A percentile compares a stretch with the other conserved stretches of the same genome.
These are phyloP conservation scores for Python bivittatus DNA, from an alignment of 2,113 vertebrate species.

Conservation along the genomic window DNA sequence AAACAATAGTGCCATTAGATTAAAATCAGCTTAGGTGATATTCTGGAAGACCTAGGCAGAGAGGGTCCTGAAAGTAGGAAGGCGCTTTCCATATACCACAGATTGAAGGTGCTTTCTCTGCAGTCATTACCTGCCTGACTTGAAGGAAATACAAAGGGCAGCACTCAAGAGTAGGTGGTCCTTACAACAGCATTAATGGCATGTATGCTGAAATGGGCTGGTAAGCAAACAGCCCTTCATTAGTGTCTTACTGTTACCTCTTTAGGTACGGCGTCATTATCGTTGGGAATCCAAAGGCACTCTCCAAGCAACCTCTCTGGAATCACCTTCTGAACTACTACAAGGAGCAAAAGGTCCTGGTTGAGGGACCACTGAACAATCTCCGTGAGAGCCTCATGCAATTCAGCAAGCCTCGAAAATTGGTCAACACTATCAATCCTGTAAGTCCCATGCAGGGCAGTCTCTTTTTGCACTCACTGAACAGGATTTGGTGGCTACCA, in stretches of 20 bases:
- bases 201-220: background rate
- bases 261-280: constrained; percentile 95
- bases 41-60: background rate
- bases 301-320: constrained; percentile 98
- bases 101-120: background rate
- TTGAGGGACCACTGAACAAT: constrained; percentile 98
- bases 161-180: background rate
- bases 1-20: background rate
- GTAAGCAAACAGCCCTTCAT: background rate
- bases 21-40: background rate
- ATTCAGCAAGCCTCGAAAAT: constrained; percentile 98
- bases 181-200: background rate
- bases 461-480: background rate
- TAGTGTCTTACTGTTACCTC: background rate
- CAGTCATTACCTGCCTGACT: background rate
- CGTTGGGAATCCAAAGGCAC: constrained; percentile 95
- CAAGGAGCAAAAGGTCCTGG: constrained; percentile 98
- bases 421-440: constrained; percentile 98
- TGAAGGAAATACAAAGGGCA: background rate
- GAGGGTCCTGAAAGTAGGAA: background rate
- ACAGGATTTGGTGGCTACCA: too few relatives aligned
- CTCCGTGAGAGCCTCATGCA: constrained; percentile 98
- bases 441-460: constrained; percentile 71
- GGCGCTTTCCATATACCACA: background rate
- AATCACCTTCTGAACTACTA: constrained; percentile 98